Evolutionary conservation across 2,888 invertebrate species (phyloP).

Genomic region (Encarsia formosa): DNA sequence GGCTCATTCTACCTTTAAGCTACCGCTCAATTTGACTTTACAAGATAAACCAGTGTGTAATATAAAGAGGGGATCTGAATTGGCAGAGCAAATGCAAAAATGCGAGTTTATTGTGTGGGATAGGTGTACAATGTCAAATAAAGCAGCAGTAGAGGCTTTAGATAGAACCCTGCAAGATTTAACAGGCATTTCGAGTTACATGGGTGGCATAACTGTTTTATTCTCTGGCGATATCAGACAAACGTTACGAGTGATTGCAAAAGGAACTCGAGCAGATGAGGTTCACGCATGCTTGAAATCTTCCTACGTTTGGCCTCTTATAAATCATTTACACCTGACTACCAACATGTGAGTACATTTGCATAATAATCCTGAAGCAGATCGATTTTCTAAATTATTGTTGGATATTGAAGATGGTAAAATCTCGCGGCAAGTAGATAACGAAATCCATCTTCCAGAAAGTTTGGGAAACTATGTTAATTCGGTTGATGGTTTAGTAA

Average conservation of each 20-base stretch:
- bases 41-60: too few species aligned
- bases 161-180: conserved; percentile 30
- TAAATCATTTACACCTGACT: conserved; percentile 21
- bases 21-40: too few species aligned
- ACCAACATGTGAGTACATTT: conserved; percentile 22
- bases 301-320: conserved; percentile 23
- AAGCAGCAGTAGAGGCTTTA: conserved; percentile 41
- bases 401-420: conserved; percentile 27
- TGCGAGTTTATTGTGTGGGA: neutral
- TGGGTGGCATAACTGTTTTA: conserved; percentile 32
- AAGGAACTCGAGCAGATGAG: conserved; percentile 33
- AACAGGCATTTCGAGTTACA: conserved; percentile 13
- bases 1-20: too few species aligned
- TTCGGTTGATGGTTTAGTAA: conserved; percentile 6
- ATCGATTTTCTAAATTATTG: conserved; percentile 23
- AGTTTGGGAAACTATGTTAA: conserved; percentile 23
- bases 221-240: conserved; percentile 37
- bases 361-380: conserved; percentile 8
- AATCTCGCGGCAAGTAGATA: conserved; percentile 9
- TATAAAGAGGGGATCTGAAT: too few species aligned
- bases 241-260: conserved; percentile 34
- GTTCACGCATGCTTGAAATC: conserved; percentile 31
- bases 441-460: conserved; percentile 12
- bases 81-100: neutral
- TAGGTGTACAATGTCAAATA: conserved; percentile 38